Evolutionary conservation across 1,140 invertebrate species (phyloP).

Genomic region (Diorhabda elongata): DNA sequence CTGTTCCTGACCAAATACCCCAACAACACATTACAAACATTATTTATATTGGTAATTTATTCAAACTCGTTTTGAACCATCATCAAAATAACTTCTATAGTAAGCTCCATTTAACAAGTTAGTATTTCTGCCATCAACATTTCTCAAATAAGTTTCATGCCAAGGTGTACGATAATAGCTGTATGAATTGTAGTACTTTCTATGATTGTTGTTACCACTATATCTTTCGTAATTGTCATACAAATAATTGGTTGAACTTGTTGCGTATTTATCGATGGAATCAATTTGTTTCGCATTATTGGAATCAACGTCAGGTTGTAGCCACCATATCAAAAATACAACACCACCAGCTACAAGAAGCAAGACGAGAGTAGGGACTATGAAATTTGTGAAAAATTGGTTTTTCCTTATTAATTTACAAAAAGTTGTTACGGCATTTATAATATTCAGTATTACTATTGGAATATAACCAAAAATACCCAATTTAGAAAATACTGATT

Average conservation of each 20-base stretch:
- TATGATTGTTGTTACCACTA: too few species aligned
- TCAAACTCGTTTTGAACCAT: neutral
- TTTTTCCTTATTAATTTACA: conserved; percentile 35
- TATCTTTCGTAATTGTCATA: too few species aligned
- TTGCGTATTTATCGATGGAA: too few species aligned
- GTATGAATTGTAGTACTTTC: too few species aligned
- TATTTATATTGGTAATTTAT: neutral
- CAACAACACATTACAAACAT: too few species aligned
- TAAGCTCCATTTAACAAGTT: neutral
- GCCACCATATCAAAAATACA: conserved; percentile 41
- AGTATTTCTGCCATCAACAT: too few species aligned
- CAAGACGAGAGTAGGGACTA: conserved; percentile 37
- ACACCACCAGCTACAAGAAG: conserved; percentile 31
- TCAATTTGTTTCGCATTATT: neutral
- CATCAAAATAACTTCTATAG: neutral
- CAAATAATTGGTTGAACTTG: too few species aligned
- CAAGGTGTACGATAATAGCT: too few species aligned
- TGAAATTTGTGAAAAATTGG: conserved; percentile 37
- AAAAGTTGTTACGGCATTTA: conserved; percentile 31
- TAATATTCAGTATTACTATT: conserved; percentile 33
- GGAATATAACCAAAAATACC: conserved; percentile 32
- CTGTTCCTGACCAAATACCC: too few species aligned
- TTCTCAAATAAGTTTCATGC: too few species aligned
- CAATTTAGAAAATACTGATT: conserved; percentile 25
- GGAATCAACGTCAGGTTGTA: conserved; percentile 29